A percentile compares a stretch with the other conserved stretches of the same genome.
Conservation (phyloP, 2,888 invertebrate genomes). For the Apotomis turbidana region DNA sequence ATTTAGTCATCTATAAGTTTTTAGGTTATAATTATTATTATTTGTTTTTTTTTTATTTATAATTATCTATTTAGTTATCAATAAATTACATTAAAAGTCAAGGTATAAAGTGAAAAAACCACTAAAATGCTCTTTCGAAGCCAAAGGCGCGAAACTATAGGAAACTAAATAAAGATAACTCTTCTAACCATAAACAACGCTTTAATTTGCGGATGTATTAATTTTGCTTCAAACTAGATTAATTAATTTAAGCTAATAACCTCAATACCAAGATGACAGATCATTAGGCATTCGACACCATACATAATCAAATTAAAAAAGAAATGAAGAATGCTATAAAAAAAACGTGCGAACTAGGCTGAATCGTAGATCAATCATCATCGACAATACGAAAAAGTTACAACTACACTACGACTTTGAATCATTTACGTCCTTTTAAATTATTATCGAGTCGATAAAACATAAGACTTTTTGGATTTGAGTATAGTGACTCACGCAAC, state of each 20-base stretch:
- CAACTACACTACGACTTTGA: neutral
- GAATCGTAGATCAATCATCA: neutral
- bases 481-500: slow-evolving; percentile 11
- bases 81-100: too few species aligned
- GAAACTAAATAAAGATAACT: neutral
- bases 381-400: neutral
- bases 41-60: too few species aligned
- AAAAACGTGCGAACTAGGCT: slow-evolving; percentile 22
- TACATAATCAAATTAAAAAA: slow-evolving; percentile 18
- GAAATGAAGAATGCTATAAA: slow-evolving; percentile 15
- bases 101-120: too few species aligned
- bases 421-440: neutral
- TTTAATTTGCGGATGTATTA: slow-evolving; percentile 29
- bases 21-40: too few species aligned
- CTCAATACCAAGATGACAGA: neutral
- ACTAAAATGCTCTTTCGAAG: too few species aligned
- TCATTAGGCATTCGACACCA: slow-evolving; percentile 10
- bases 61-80: too few species aligned
- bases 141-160: too few species aligned
- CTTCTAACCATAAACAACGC: slow-evolving; percentile 1
- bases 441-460: neutral
- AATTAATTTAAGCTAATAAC: slow-evolving; percentile 1
- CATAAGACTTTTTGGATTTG: neutral
- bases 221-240: slow-evolving; percentile 17
- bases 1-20: too few species aligned